A percentile compares a stretch with the other conserved stretches of the same genome.
Conservation (phyloP, 2,113 vertebrate genomes). For the Pogonocichla stellata region DNA sequence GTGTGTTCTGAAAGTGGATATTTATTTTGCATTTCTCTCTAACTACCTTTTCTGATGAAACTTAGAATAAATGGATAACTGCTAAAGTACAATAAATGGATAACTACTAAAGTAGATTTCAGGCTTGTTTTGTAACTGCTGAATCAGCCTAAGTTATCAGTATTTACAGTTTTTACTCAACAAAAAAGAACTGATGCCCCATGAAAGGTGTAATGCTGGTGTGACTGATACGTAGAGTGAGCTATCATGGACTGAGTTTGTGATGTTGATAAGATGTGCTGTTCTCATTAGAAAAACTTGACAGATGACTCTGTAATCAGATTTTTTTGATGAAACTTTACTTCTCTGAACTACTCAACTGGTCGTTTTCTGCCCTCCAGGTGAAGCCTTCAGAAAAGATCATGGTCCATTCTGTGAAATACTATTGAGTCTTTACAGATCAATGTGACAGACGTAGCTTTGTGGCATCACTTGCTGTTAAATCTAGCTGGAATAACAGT, state of each 20-base stretch:
- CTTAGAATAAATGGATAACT: neutral
- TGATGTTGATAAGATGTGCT: neutral
- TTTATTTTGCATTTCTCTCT: neutral
- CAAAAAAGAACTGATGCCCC: neutral
- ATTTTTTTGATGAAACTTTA: neutral
- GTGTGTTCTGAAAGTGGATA: neutral
- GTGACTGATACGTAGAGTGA: neutral
- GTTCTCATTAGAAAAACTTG: neutral
- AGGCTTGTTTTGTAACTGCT: neutral
- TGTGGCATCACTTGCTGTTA: neutral
- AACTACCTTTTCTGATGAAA: neutral
- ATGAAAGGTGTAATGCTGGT: neutral
- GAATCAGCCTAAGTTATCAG: neutral
- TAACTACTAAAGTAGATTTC: neutral
- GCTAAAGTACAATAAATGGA: neutral
- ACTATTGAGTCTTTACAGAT: neutral
- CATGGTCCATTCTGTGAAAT: conserved; percentile 11
- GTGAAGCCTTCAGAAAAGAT: conserved; percentile 32
- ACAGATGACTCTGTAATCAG: neutral
- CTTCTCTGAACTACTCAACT: conserved; percentile 33
- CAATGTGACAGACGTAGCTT: neutral
- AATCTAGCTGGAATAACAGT: neutral
- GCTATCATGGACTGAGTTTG: neutral
- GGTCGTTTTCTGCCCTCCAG: conserved; percentile 28
- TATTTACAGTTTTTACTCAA: neutral